These are phyloP conservation scores for Heteromurus nitidus DNA, from an alignment of 2,888 invertebrate genomes.

Conservation along the genomic window DNA sequence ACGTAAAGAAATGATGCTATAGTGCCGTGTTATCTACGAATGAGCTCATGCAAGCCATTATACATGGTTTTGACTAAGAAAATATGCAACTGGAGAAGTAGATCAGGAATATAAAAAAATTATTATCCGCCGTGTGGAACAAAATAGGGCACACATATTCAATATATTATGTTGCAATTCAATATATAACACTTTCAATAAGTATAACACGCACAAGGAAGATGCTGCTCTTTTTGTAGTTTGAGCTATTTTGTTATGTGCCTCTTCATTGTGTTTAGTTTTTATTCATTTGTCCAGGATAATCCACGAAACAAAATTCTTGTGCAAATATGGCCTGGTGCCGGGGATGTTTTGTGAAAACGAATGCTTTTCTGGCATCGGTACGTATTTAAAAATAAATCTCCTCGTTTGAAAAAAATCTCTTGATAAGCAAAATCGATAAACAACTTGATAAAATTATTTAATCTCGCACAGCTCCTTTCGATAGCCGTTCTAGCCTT, in stretches of 20 bases:
- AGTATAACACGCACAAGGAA: background rate
- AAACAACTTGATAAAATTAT: background rate
- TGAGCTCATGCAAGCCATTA: too few species aligned
- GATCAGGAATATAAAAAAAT: background rate
- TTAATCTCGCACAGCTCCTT: too few species aligned
- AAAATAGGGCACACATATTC: too few species aligned
- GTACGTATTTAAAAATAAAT: too few species aligned
- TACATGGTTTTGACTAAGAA: too few species aligned
- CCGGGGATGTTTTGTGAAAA: constrained; percentile 32
- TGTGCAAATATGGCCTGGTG: constrained; percentile 14
- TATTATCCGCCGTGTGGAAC: too few species aligned
- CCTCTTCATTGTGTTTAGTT: background rate
- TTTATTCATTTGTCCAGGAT: background rate
- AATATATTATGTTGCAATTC: background rate
- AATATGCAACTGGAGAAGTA: too few species aligned
- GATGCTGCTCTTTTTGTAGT: background rate
- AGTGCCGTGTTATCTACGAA: background rate
- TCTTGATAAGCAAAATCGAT: background rate
- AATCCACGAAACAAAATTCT: background rate
- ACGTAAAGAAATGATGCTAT: background rate
- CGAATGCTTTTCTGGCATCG: constrained; percentile 31
- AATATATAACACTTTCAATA: background rate
- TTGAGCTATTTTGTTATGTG: background rate
- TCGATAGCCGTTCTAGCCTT: constrained; percentile 19
- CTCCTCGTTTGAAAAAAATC: too few species aligned